Percentiles rank a stretch among this genome's conserved stretches.
phyloP scores from a whole-genome alignment of 1,140 invertebrate species.

The Centruroides sculpturatus region DNA sequence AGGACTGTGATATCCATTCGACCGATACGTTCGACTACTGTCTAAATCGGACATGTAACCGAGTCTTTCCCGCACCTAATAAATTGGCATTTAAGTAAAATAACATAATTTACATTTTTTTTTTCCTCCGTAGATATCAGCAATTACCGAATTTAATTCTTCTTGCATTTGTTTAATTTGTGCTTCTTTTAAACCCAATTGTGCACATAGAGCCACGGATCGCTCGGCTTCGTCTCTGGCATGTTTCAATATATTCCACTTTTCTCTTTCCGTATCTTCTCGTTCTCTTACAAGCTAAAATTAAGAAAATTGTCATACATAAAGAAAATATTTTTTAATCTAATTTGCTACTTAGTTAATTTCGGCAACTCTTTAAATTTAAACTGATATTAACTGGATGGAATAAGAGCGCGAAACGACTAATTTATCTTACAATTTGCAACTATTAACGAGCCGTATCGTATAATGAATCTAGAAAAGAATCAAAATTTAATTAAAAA shows the following conservation, averaged over 20 bases:
- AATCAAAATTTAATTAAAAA: too few species aligned
- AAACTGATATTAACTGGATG: too few species aligned
- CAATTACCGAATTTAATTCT: constrained; percentile 56
- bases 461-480: too few species aligned
- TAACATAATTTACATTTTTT: too few species aligned
- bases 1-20: constrained; percentile 8
- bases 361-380: too few species aligned
- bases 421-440: too few species aligned
- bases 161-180: constrained; percentile 67
- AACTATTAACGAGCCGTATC: too few species aligned
- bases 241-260: constrained; percentile 70
- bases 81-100: too few species aligned
- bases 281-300: constrained; percentile 51
- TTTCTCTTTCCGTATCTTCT: constrained; percentile 70
- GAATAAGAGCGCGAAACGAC: too few species aligned
- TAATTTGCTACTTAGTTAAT: too few species aligned
- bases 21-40: neutral
- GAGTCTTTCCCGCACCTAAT: neutral
- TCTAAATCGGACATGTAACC: neutral
- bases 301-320: neutral
- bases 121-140: neutral
- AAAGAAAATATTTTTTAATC: neutral
- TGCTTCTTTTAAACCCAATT: constrained; percentile 66
- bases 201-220: constrained; percentile 64
- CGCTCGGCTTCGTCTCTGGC: constrained; percentile 78